These are phyloP conservation scores for Uria lomvia DNA, from an alignment of 2,113 vertebrate species.

Conservation along the genomic window DNA sequence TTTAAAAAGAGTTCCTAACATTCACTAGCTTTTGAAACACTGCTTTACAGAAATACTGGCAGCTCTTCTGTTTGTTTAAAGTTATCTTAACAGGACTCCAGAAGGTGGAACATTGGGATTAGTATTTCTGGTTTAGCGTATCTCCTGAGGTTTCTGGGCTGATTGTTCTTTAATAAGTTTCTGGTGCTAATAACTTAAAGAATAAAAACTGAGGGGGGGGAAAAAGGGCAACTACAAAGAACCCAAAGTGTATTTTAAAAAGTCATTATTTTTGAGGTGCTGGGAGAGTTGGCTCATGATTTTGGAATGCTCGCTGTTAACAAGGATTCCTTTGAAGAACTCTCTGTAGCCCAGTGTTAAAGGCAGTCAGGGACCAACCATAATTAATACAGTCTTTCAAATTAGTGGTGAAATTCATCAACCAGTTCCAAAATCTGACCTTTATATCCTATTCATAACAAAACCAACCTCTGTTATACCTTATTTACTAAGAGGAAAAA, in stretches of 20 bases:
- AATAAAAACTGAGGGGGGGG: background rate
- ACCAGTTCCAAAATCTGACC: background rate
- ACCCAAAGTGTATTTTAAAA: conserved; percentile 42
- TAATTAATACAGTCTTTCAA: conserved; percentile 56
- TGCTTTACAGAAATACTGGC: background rate
- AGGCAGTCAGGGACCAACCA: conserved; percentile 11
- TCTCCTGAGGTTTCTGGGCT: background rate
- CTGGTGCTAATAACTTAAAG: background rate
- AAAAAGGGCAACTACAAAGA: background rate
- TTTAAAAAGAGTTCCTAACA: background rate
- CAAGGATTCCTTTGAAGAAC: conserved; percentile 52
- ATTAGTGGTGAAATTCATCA: conserved; percentile 53
- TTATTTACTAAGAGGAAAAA: background rate
- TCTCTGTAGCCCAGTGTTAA: conserved; percentile 48
- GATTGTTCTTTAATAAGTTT: background rate
- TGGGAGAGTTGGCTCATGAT: conserved; percentile 42
- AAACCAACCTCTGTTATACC: background rate
- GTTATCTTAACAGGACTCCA: background rate
- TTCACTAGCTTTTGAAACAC: background rate
- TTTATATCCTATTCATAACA: background rate
- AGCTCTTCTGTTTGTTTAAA: background rate
- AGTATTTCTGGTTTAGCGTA: background rate
- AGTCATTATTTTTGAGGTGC: conserved; percentile 59
- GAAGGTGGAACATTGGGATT: background rate
- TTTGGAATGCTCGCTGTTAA: conserved; percentile 42